phyloP scores from a whole-genome alignment of 2,888 invertebrate species.

The Galerucella pusilla region DNA sequence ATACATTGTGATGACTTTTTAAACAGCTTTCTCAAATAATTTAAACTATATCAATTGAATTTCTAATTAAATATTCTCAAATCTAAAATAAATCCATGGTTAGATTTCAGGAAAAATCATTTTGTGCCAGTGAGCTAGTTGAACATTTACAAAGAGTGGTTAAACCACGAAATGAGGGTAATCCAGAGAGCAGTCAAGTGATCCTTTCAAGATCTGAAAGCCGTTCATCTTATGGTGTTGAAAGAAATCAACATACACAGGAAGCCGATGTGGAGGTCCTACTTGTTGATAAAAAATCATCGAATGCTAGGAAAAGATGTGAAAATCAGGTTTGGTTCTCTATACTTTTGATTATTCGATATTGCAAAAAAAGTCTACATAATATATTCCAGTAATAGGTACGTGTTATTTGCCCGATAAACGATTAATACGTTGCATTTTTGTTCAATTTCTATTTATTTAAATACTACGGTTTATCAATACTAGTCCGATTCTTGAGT shows the following conservation, averaged over 20 bases:
- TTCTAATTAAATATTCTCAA: too few relatives aligned
- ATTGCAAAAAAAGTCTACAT: not conserved
- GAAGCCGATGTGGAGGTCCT: constrained; percentile 71
- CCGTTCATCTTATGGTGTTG: constrained; percentile 51
- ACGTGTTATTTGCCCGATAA: not conserved
- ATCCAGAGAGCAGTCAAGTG: constrained; percentile 42
- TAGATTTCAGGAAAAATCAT: constrained; percentile 74
- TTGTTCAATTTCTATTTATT: too few relatives aligned
- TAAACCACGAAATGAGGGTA: constrained; percentile 59
- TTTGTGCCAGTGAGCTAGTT: constrained; percentile 72
- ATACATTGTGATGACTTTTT: too few relatives aligned
- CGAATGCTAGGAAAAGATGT: constrained; percentile 73
- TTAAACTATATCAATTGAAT: too few relatives aligned
- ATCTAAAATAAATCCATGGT: constrained; percentile 23
- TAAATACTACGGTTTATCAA: too few relatives aligned
- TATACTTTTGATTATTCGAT: constrained; percentile 6
- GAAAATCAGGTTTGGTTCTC: constrained; percentile 74
- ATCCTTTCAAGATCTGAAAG: constrained; percentile 57
- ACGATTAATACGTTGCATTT: not conserved
- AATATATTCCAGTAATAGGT: too few relatives aligned
- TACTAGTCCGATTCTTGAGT: too few relatives aligned
- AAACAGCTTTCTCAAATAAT: too few relatives aligned
- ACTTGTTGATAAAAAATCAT: constrained; percentile 75
- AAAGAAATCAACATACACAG: constrained; percentile 50
- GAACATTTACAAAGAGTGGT: constrained; percentile 78